Percentiles rank a stretch among this genome's conserved stretches.
phyloP scores from a whole-genome alignment of 2,888 invertebrate genomes.

The Endomychus coccineus region DNA sequence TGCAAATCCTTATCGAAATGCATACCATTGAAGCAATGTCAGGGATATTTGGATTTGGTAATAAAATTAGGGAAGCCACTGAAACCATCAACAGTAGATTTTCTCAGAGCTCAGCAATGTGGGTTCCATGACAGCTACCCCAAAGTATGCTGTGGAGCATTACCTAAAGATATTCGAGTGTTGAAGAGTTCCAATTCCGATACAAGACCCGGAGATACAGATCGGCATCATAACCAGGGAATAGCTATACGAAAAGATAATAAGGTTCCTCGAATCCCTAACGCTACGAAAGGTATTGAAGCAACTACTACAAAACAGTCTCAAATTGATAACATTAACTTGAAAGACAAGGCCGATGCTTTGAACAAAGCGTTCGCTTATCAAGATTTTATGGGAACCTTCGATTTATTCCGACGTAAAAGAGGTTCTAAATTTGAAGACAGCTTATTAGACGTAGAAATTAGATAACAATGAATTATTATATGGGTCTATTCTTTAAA shows the following conservation, averaged over 20 bases:
- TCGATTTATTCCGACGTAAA: slow-evolving; percentile 22
- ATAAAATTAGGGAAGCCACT: slow-evolving; percentile 22
- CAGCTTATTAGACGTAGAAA: slow-evolving; percentile 16
- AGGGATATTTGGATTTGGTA: slow-evolving; percentile 22
- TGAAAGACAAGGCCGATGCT: background rate
- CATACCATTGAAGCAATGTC: slow-evolving; percentile 20
- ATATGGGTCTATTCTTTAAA: too few relatives aligned
- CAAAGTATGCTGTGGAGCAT: slow-evolving; percentile 28
- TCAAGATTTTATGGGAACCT: slow-evolving; percentile 1
- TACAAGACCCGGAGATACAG: background rate
- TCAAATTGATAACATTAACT: background rate
- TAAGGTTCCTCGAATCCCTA: slow-evolving; percentile 1
- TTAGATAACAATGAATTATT: slow-evolving; percentile 19
- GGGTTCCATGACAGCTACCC: slow-evolving; percentile 29
- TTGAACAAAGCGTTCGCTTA: background rate
- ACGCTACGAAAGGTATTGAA: background rate
- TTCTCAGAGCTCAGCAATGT: slow-evolving; percentile 28
- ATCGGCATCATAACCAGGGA: background rate
- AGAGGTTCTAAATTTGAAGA: slow-evolving; percentile 7
- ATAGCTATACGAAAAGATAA: too few relatives aligned
- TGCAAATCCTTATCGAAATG: too few relatives aligned
- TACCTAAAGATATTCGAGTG: too few relatives aligned
- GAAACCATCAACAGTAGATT: slow-evolving; percentile 22
- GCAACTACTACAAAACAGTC: slow-evolving; percentile 1
- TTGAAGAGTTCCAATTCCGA: too few relatives aligned